Percentiles rank a stretch among this genome's conserved stretches.
phyloP scores from a whole-genome alignment of 2,797 vertebrate species.

The Thalassophryne amazonica region DNA sequence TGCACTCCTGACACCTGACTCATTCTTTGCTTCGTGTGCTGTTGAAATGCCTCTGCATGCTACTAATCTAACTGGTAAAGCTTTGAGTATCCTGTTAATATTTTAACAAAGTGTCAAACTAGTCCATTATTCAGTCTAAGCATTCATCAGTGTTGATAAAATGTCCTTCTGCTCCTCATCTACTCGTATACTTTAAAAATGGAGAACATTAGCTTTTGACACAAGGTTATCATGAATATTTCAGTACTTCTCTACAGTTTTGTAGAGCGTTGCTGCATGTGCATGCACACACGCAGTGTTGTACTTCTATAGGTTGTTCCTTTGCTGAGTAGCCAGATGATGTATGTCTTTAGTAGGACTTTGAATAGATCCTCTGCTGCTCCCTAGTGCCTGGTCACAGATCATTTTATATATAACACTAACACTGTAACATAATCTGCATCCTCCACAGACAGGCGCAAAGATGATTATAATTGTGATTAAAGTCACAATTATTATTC shows the following conservation, averaged over 20 bases:
- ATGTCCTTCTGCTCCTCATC: neutral
- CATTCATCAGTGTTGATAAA: neutral
- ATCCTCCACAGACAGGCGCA: neutral
- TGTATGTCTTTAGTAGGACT: neutral
- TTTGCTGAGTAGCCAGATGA: conserved; percentile 13
- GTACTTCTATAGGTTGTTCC: neutral
- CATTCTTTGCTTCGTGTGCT: conserved; percentile 3
- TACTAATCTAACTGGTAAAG: neutral
- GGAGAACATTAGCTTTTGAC: conserved; percentile 2
- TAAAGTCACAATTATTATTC: neutral
- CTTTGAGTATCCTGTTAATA: neutral
- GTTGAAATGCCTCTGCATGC: conserved; percentile 1
- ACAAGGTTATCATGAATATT: conserved; percentile 10
- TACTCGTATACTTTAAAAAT: neutral
- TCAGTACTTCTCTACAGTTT: too few species aligned
- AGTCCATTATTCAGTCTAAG: neutral
- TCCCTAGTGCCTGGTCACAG: neutral
- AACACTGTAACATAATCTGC: neutral
- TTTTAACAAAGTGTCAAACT: conserved; percentile 1
- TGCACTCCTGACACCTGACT: conserved; percentile 10
- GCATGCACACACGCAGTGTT: neutral
- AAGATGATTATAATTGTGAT: neutral
- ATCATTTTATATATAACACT: conserved; percentile 6
- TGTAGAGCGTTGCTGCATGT: conserved; percentile 1
- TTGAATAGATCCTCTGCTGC: conserved; percentile 14